A percentile compares a stretch with the other conserved stretches of the same genome.
These are phyloP conservation scores for Tautogolabrus adspersus DNA, from an alignment of 2,113 vertebrate genomes.

Conservation along the genomic window DNA sequence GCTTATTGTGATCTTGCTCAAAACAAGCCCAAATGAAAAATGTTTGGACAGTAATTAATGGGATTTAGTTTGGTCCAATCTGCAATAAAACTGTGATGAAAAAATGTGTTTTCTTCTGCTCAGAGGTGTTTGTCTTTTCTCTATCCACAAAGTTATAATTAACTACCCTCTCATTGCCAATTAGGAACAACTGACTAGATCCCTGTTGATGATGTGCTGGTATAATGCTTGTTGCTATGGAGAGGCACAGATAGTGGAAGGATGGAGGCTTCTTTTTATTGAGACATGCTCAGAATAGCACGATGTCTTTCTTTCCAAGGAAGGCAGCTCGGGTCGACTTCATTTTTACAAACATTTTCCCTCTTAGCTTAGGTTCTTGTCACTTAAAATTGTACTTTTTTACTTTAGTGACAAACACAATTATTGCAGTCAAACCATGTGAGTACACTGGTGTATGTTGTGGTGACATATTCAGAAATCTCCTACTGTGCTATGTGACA, in stretches of 20 bases:
- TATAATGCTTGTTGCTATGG: conserved; percentile 79
- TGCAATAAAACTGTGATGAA: conserved; percentile 44
- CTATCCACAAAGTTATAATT: conserved; percentile 70
- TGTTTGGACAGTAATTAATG: conserved; percentile 42
- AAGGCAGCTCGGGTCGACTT: conserved; percentile 9
- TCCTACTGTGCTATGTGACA: neutral
- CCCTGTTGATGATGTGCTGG: conserved; percentile 67
- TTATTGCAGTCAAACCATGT: neutral
- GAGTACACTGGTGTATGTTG: neutral
- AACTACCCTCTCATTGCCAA: conserved; percentile 66
- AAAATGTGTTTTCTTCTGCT: conserved; percentile 33
- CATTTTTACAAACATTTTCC: conserved; percentile 8
- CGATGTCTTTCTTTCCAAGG: conserved; percentile 13
- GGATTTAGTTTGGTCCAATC: conserved; percentile 39
- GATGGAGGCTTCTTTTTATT: conserved; percentile 23
- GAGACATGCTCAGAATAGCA: conserved; percentile 59
- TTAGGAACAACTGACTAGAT: conserved; percentile 68
- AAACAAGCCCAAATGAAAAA: conserved; percentile 30
- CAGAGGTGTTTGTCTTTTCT: conserved; percentile 48
- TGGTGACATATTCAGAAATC: neutral
- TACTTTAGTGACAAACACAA: neutral
- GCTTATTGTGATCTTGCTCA: conserved; percentile 21
- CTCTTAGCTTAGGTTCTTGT: conserved; percentile 7
- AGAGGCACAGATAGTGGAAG: conserved; percentile 58
- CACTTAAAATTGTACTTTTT: conserved; percentile 1